Evolutionary conservation across 2,888 invertebrate genomes (phyloP).

Genomic region (Leucoma salicis): DNA sequence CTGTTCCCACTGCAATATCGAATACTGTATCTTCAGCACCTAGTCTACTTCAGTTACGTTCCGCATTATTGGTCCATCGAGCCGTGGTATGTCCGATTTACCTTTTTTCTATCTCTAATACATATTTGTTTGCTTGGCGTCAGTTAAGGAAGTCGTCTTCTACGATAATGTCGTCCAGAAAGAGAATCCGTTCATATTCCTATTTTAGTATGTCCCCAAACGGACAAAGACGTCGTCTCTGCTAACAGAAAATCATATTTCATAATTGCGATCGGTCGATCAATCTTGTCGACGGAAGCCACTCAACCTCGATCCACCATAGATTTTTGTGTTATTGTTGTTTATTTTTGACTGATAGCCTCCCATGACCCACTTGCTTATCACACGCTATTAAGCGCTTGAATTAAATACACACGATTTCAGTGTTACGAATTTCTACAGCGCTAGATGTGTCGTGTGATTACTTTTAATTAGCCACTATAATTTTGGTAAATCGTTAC

Average conservation of each 20-base stretch:
- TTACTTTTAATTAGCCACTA: constrained; percentile 11
- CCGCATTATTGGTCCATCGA: too few relatives aligned
- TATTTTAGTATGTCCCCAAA: too few relatives aligned
- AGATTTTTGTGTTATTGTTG: constrained; percentile 61
- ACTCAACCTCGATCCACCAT: constrained; percentile 63
- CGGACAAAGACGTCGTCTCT: constrained; percentile 20
- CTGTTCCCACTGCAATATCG: too few relatives aligned
- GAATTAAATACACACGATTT: constrained; percentile 32
- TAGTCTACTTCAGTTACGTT: too few relatives aligned
- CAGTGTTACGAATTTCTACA: constrained; percentile 26
- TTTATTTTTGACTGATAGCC: constrained; percentile 69
- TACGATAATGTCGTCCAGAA: too few relatives aligned
- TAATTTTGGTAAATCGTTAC: background rate
- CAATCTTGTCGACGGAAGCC: constrained; percentile 76
- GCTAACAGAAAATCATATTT: constrained; percentile 69
- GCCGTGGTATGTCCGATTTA: too few relatives aligned
- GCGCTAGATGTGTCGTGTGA: constrained; percentile 21
- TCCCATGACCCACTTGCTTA: constrained; percentile 58
- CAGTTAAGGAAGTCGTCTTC: too few relatives aligned
- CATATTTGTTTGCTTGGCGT: too few relatives aligned
- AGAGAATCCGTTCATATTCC: too few relatives aligned
- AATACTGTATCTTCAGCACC: too few relatives aligned
- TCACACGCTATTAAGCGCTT: constrained; percentile 58
- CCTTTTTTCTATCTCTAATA: too few relatives aligned
- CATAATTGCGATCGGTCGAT: constrained; percentile 72